A percentile compares a stretch with the other conserved stretches of the same genome.
phyloP scores from a whole-genome alignment of 2,113 vertebrate genomes.

The Myrmecophaga tridactyla region DNA sequence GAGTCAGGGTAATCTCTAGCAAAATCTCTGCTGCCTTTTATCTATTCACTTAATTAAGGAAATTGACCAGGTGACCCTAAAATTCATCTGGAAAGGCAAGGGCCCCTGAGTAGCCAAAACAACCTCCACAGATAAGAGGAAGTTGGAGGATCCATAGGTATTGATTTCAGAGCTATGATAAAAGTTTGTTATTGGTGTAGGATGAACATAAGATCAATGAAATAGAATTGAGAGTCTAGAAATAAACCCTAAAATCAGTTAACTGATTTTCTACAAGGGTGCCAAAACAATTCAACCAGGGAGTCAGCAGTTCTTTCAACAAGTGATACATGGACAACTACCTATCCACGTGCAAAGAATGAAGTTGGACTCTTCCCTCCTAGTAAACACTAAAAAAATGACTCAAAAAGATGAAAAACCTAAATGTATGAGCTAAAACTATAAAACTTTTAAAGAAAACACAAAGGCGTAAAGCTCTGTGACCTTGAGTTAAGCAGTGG shows the following conservation, averaged over 20 bases:
- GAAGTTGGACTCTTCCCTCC: background rate
- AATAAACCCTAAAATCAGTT: too few species aligned
- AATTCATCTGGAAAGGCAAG: background rate
- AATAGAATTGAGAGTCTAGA: background rate
- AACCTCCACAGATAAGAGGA: background rate
- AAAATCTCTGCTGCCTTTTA: background rate
- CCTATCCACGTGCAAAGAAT: background rate
- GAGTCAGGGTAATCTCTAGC: background rate
- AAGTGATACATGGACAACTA: background rate
- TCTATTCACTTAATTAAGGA: background rate
- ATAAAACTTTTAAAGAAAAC: constrained; percentile 8
- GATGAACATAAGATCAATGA: background rate
- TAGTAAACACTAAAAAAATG: background rate
- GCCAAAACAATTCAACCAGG: background rate
- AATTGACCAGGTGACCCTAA: too few species aligned
- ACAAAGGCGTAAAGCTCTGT: background rate
- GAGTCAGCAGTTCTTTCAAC: background rate
- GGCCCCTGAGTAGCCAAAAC: background rate
- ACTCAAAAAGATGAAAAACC: background rate
- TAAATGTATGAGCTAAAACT: background rate
- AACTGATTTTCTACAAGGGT: background rate
- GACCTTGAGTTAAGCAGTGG: background rate
- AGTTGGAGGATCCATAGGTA: background rate
- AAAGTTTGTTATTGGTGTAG: background rate
- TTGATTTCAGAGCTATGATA: background rate